Evolutionary conservation across 1,140 invertebrate genomes (phyloP).

Genomic region (Teleopsis dalmanni): DNA sequence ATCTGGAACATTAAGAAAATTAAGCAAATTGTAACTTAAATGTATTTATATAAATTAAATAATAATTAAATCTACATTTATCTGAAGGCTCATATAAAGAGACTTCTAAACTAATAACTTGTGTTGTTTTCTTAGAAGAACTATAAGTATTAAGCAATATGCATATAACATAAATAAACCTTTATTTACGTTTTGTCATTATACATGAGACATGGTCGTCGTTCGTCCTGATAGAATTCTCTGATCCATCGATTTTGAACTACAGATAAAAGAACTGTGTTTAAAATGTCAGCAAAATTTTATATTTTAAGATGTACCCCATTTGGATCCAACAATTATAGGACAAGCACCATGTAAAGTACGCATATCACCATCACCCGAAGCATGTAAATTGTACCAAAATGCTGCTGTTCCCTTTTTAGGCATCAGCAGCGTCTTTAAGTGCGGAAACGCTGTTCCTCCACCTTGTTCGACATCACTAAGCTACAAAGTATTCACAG

Average conservation of each 20-base stretch:
- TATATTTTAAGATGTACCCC: constrained; percentile 50
- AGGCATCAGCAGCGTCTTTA: constrained; percentile 76
- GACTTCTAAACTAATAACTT: too few relatives aligned
- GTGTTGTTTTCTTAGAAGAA: too few relatives aligned
- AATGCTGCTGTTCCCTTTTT: constrained; percentile 84
- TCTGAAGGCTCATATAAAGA: too few relatives aligned
- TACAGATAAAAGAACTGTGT: constrained; percentile 5
- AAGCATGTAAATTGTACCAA: constrained; percentile 90
- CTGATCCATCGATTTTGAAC: constrained; percentile 40
- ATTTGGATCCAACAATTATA: constrained; percentile 93
- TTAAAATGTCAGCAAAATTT: not conserved
- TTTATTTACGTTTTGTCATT: too few relatives aligned
- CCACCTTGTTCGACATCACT: constrained; percentile 90
- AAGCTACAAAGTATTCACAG: constrained; percentile 66
- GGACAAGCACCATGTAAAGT: constrained; percentile 95
- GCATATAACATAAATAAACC: too few relatives aligned
- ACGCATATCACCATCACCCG: constrained; percentile 79
- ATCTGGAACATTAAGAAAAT: too few relatives aligned
- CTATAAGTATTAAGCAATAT: too few relatives aligned
- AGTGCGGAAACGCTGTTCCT: constrained; percentile 84
- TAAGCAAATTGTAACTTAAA: too few relatives aligned
- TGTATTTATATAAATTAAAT: too few relatives aligned
- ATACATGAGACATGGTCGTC: constrained; percentile 23
- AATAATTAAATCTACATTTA: too few relatives aligned
- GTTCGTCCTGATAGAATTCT: constrained; percentile 24